Conservation (phyloP, 2,888 invertebrate genomes). For the Siphlonurus alternatus region DNA sequence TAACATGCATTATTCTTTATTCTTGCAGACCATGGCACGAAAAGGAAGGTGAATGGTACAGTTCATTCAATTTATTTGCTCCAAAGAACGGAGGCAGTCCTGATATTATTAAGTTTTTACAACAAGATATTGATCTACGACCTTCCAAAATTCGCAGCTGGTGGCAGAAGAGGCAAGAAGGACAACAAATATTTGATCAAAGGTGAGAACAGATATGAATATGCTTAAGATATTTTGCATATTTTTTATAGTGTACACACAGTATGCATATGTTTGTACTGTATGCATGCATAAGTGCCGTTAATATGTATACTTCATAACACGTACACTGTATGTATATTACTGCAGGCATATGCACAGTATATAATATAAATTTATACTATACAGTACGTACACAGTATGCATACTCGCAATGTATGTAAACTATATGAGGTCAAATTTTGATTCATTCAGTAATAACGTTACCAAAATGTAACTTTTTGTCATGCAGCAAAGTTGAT, state of each 20-base stretch:
- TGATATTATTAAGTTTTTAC: constrained; percentile 28
- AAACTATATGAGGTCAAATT: no score
- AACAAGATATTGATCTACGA: constrained; percentile 31
- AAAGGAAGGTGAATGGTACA: constrained; percentile 37
- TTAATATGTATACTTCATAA: no score
- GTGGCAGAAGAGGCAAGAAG: constrained; percentile 34
- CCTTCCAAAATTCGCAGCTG: constrained; percentile 31
- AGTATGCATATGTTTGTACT: no score
- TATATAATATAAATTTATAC: no score
- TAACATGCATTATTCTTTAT: background rate
- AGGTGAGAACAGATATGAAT: background rate
- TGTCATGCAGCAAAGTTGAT: no score
- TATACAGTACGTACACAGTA: no score
- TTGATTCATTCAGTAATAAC: no score
- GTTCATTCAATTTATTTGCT: constrained; percentile 38
- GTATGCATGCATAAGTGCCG: no score
- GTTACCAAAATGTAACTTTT: no score
- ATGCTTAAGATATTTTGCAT: background rate
- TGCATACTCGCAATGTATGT: no score
- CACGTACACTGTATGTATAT: no score
- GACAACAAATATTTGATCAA: constrained; percentile 29
- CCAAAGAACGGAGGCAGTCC: constrained; percentile 34
- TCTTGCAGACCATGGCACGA: constrained; percentile 34
- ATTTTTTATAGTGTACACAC: background rate
- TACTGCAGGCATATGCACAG: no score